phyloP scores from a whole-genome alignment of 2,888 invertebrate species.

The Protula sp. region DNA sequence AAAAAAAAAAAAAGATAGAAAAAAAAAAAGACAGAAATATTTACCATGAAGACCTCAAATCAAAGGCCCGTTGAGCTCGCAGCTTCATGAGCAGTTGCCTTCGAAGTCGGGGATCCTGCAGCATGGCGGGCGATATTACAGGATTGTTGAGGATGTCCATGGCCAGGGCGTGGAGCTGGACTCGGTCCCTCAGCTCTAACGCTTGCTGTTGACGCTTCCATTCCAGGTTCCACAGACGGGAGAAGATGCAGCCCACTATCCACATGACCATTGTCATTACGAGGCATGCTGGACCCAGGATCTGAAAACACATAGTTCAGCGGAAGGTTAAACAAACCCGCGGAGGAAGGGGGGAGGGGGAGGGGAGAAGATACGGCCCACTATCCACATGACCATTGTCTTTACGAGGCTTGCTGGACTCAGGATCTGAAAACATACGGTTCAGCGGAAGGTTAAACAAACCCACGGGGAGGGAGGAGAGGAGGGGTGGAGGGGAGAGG shows the following conservation, averaged over 20 bases:
- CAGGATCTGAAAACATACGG: slow-evolving; percentile 12
- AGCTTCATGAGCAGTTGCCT: slow-evolving; percentile 25
- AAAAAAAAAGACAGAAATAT: no score
- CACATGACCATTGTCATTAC: slow-evolving; percentile 27
- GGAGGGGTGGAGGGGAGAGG: no score
- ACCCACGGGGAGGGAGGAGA: no score
- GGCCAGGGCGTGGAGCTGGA: slow-evolving; percentile 29
- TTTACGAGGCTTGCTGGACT: slow-evolving; percentile 25
- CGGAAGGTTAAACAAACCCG: no score
- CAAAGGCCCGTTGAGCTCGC: slow-evolving; percentile 23
- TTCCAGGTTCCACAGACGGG: slow-evolving; percentile 25
- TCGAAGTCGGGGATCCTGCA: slow-evolving; percentile 22
- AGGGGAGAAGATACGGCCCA: slow-evolving; percentile 23
- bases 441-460: no score
- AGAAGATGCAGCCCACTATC: slow-evolving; percentile 24
- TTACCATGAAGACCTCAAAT: no score
- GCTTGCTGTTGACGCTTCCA: slow-evolving; percentile 25
- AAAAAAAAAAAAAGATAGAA: no score
- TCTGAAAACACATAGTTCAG: slow-evolving; percentile 1
- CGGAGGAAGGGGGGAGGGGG: no score
- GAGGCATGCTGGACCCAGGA: slow-evolving; percentile 26
- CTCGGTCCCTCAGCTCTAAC: slow-evolving; percentile 24
- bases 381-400: slow-evolving; percentile 26
- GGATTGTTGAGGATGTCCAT: slow-evolving; percentile 29
- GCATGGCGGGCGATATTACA: slow-evolving; percentile 21